Base-by-base conservation (phyloP, 2,888 invertebrate genomes). In the Ecliptopera silaceata region DNA sequence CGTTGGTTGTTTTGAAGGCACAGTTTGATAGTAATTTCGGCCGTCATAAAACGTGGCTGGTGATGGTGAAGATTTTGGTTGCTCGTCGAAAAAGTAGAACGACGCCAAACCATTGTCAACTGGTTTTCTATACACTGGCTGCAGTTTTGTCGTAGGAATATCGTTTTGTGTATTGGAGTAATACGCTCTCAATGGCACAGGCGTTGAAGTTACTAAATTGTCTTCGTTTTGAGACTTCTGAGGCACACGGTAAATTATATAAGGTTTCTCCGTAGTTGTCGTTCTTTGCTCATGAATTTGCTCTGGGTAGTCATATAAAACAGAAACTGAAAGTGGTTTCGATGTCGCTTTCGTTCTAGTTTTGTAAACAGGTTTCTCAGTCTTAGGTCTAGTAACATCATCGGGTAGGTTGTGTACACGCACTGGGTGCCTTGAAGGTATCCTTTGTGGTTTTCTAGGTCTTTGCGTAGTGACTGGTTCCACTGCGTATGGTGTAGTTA, bases 31-130 rank as follows among this genome's bases (percentile, higher is more conserved):
- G 63, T 87, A 90, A 68, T 91, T 86, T 56, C 87, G 80, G 34
- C 89, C 88, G 60, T 91, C 90, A 63, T 84, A 91, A 70, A 78
- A 91, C 1, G 90, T 82, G 48, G 92, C 86, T 0, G 94, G 93
- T 20, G 92, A 83, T 10, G 93, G 93, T 17, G 93, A 92, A 8
- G 92, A 89, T 66, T 89, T 88, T 0, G 90, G 87, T 65, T 92
- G 90, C 72, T 95, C 95, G 60, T 95, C 94, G 67, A 94, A 95
- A 72, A 94, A 95, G 70, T 93, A 95, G 79, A 93, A 95, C 5
- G 94, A 94, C 0, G 94, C 92, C 48, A 92, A 79, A 38, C 88
- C 86, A 68, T 91, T 89, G 60, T 88, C 83, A 64, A 80, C 86
- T 34, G 86, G 85, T 69, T 88, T 85, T 31, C 82, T 83, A 59